Percentiles rank a stretch among this genome's conserved stretches.
Evolutionary conservation across 1,140 invertebrate species (phyloP).

Genomic region (Drosophila subobscura): DNA sequence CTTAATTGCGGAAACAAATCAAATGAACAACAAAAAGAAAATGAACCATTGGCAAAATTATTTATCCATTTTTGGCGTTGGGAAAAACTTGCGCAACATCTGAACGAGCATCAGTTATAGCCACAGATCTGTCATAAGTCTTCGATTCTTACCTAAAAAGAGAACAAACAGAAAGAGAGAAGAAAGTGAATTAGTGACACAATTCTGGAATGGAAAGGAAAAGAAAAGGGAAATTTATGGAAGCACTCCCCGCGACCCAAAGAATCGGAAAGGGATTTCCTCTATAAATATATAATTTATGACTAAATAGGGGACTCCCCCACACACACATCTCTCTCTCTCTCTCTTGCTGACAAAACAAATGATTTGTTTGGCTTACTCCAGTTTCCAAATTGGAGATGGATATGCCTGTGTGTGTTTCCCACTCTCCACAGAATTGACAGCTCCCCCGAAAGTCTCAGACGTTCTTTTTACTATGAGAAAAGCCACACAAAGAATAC

Average conservation of each 20-base stretch:
- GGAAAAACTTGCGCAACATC: constrained; percentile 60
- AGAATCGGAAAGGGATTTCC: constrained; percentile 35
- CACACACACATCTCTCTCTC: background rate
- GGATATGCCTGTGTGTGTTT: constrained; percentile 7
- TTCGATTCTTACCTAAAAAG: constrained; percentile 66
- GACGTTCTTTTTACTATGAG: no score
- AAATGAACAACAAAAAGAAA: constrained; percentile 19
- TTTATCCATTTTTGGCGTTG: constrained; percentile 8
- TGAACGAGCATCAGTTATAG: background rate
- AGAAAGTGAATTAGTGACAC: constrained; percentile 48
- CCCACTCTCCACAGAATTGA: constrained; percentile 36
- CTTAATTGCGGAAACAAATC: constrained; percentile 72
- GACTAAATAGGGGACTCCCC: constrained; percentile 50
- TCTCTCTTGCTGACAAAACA: constrained; percentile 15
- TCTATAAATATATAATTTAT: constrained; percentile 74
- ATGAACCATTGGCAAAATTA: constrained; percentile 12
- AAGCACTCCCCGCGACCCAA: background rate
- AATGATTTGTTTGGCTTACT: constrained; percentile 59
- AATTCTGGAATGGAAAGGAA: constrained; percentile 9
- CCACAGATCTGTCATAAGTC: background rate
- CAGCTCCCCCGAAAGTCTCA: constrained; percentile 11
- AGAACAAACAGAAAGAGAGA: constrained; percentile 18
- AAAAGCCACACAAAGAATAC: constrained; percentile 3
- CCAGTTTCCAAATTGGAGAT: constrained; percentile 20
- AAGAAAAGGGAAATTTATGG: constrained; percentile 44